Evolutionary conservation across 2,797 vertebrate species (phyloP).

Genomic region (Oryzias sinensis): DNA sequence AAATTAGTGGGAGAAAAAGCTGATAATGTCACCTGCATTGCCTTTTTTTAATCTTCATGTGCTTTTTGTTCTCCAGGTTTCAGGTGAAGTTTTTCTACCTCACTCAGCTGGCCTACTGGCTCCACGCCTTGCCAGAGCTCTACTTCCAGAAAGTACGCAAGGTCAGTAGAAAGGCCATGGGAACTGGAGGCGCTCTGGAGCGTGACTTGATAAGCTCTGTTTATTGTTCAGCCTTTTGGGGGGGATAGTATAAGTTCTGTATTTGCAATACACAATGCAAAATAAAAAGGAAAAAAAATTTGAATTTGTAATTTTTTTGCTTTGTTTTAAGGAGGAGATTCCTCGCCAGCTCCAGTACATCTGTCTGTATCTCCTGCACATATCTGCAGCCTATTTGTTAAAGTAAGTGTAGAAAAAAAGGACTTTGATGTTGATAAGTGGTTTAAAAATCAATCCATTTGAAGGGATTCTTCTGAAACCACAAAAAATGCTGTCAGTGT

Average conservation of each 20-base stretch:
- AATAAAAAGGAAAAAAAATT: not conserved
- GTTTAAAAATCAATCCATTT: not conserved
- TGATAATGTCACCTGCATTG: not conserved
- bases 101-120: slow-evolving; percentile 96
- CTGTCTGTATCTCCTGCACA: slow-evolving; percentile 90
- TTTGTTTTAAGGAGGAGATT: slow-evolving; percentile 88
- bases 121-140: slow-evolving; percentile 92
- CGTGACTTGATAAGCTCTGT: slow-evolving; percentile 35
- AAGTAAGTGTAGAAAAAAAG: slow-evolving; percentile 81
- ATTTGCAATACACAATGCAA: slow-evolving; percentile 3
- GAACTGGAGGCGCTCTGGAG: slow-evolving; percentile 33
- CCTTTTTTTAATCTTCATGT: not conserved
- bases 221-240: slow-evolving; percentile 13
- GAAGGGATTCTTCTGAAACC: not conserved
- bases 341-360: slow-evolving; percentile 94
- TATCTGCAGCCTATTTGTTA: slow-evolving; percentile 90
- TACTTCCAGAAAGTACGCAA: slow-evolving; percentile 99
- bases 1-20: no score
- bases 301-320: slow-evolving; percentile 6
- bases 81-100: slow-evolving; percentile 99
- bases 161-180: slow-evolving; percentile 79
- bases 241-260: not conserved
- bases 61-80: slow-evolving; percentile 78
- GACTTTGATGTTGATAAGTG: not conserved
- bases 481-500: not conserved